Conservation (phyloP, 2,888 invertebrate species). For the Thecocarcelia acutangulata region DNA sequence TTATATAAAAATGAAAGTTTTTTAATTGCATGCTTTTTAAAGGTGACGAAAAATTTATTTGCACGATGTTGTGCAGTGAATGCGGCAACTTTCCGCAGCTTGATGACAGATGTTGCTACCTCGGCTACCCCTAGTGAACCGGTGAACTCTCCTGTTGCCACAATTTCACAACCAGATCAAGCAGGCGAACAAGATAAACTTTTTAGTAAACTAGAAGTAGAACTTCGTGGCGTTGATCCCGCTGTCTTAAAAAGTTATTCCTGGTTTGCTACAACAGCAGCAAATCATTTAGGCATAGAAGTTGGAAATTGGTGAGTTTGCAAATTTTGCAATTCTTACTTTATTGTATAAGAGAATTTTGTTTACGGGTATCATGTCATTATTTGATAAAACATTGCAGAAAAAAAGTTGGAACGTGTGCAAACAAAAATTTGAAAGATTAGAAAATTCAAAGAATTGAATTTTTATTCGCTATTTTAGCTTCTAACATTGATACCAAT, state of each 20-base stretch:
- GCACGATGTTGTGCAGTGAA: slow-evolving; percentile 29
- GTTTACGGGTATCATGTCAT: too few species aligned
- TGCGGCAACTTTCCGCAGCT: slow-evolving; percentile 28
- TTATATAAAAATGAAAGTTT: slow-evolving; percentile 10
- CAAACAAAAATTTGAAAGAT: too few species aligned
- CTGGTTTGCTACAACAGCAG: slow-evolving; percentile 90
- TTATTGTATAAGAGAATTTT: too few species aligned
- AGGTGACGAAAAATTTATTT: slow-evolving; percentile 64
- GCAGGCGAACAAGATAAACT: slow-evolving; percentile 85
- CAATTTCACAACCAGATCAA: background rate
- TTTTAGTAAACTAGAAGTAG: slow-evolving; percentile 91
- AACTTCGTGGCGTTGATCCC: slow-evolving; percentile 92
- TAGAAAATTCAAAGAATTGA: too few species aligned
- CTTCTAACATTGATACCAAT: too few species aligned
- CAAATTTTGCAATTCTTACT: background rate
- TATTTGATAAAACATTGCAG: too few species aligned
- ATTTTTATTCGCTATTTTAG: too few species aligned
- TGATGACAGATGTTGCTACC: slow-evolving; percentile 55
- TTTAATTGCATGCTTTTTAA: slow-evolving; percentile 7
- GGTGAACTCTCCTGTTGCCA: background rate
- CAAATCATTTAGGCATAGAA: slow-evolving; percentile 90
- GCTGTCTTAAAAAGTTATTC: slow-evolving; percentile 94
- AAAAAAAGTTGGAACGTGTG: too few species aligned
- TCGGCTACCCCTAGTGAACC: background rate
- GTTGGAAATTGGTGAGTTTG: slow-evolving; percentile 85